Percentiles rank a stretch among this genome's conserved stretches.
Conservation (phyloP, 2,113 vertebrate species). For the Pluvialis apricaria region DNA sequence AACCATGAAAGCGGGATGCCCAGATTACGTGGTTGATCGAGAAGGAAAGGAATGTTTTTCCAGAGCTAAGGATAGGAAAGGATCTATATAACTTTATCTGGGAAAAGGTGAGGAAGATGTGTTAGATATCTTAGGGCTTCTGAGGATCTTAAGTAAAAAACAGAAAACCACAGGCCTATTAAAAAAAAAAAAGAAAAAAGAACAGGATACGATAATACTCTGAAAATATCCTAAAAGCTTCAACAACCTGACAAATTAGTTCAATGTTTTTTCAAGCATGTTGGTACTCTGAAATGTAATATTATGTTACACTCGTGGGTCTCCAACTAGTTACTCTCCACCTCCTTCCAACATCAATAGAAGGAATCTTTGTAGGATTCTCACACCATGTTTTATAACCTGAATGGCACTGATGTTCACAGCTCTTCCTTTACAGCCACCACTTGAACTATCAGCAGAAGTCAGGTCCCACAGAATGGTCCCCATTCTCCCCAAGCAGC, state of each 20-base stretch:
- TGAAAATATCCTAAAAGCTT: background rate
- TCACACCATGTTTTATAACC: background rate
- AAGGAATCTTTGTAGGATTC: background rate
- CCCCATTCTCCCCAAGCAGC: background rate
- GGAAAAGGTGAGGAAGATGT: background rate
- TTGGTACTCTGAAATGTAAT: background rate
- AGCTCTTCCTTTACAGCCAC: background rate
- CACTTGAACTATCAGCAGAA: background rate
- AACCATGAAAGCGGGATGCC: background rate
- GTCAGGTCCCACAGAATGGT: background rate
- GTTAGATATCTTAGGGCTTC: background rate
- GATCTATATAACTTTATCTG: background rate
- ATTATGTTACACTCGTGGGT: background rate
- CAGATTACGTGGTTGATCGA: background rate
- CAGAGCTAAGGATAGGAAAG: background rate
- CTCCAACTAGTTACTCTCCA: background rate
- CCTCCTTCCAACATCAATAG: background rate
- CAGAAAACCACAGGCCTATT: background rate
- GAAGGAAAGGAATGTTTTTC: conserved; percentile 8
- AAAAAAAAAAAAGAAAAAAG: background rate
- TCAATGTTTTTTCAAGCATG: background rate
- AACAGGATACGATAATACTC: background rate
- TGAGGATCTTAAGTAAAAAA: background rate
- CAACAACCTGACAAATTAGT: background rate
- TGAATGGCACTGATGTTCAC: background rate